Evolutionary conservation across 1,140 invertebrate species (phyloP), one percentile per base, ranked within the genome.

Genomic region (Cardiocondyla obscurior): DNA sequence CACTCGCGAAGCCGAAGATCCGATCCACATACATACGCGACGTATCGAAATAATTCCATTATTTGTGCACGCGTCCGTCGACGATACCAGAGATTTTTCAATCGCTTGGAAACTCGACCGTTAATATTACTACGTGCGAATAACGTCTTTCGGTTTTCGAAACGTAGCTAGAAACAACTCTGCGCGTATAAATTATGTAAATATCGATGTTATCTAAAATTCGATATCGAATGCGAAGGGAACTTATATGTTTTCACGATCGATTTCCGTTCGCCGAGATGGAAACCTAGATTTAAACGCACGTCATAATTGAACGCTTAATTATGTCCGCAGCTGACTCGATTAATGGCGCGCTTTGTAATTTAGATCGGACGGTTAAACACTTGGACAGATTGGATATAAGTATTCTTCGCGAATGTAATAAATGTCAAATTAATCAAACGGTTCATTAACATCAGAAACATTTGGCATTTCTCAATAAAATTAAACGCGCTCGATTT

Each of bases 231-330:
- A 53, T 22, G 22, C 10, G 46, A 69, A 64, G 69, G 49, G 33
- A 53, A 12, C 10, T 79, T 25, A 25, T 22, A 16, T 42, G 12
- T 42, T 67, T 30, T 22, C 6, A 39, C 12, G 30, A 79, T 79
- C 46, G 25, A 67, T 69, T 19, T 8, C n/a, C 25, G 36, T 14
- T 67, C 14, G 3, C 14, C 5, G 22, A 79, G 62, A 77, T 3
- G 74, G 67, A 79, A 79, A 67, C 51, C 33, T 79, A 53, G 12
- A 42, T 69, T 79, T 79, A 79, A 79, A 16, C 49, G 8, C 19
- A 44, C 12, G 33, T 69, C 46, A 67, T 53, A 79, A 69, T 53
- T 79, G 46, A 79, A 67, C 46, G 33, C n/a, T 33, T 25, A 79
- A 79, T 79, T 79, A 69, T 22, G n/a, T n/a, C n/a, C n/a, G 25